Evolutionary conservation across 2,888 invertebrate species (phyloP), one percentile per base, ranked within the genome.

Genomic region (Amblyteles armatorius): DNA sequence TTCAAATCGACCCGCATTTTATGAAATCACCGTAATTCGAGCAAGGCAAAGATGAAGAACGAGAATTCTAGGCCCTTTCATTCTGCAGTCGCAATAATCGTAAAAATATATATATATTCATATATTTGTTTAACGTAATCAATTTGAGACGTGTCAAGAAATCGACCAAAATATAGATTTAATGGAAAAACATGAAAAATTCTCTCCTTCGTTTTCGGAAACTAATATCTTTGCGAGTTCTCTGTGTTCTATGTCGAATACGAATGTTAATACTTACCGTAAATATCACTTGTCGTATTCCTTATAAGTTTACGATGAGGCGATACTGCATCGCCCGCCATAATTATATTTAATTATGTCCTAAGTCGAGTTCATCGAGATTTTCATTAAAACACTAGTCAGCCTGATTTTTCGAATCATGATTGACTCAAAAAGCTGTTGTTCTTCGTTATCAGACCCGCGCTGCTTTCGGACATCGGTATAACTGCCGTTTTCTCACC

Each of bases 401-500:
- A 3, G 29, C n/a, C 48, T 19, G 68, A 78, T 68, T 60, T 78
- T 79, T 77, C 55, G 60, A 85, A 86, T 91, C 91, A 91, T 91
- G 91, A 89, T 87, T 93, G 92, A 89, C 91, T 93, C 44, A 94
- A 88, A 87, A 94, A 94, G 77, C 94, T 94, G 88, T 91, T 93
- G 89, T 94, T 94, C 79, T 93, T 94, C 22, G 93, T 91, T 77
- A 94, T 92, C 71, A 94, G 92, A 50, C 94, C 94, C 2, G 94
- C 94, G 83, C 94, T 94, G 88, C 95, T 95, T 86, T 95, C 95
- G 0, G 95, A 95, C 92, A 95, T 94, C 9, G 94, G 93, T 74
- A 94, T 93, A n/a, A 94, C 94, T 1, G 94, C 93, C 44, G 93
- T 92, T 86, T 94, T 94, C 82, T 94, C 94, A 71, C 94, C 93